Evolutionary conservation across 2,888 invertebrate species (phyloP).

Genomic region (Cheilosia vernalis): DNA sequence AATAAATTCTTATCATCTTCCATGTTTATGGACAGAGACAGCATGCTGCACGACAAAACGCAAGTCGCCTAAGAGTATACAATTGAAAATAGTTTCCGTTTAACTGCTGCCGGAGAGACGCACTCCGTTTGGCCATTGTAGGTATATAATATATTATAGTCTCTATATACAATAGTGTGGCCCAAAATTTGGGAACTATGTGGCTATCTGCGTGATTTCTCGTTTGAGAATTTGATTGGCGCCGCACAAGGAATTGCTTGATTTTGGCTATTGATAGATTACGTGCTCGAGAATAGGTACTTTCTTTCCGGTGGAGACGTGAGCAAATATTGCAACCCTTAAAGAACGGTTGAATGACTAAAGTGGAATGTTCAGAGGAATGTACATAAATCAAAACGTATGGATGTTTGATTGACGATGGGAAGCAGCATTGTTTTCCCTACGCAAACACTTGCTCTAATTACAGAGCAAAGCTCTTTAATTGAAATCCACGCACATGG

Average conservation of each 20-base stretch:
- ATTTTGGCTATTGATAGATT: slow-evolving; percentile 42
- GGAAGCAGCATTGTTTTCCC: slow-evolving; percentile 56
- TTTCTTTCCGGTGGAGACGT: slow-evolving; percentile 24
- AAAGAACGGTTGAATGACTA: slow-evolving; percentile 52
- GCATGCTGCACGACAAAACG: not conserved
- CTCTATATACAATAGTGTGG: no score
- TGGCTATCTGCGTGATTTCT: not conserved
- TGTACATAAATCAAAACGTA: slow-evolving; percentile 67
- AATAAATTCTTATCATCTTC: slow-evolving; percentile 46
- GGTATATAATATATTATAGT: no score
- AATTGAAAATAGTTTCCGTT: not conserved
- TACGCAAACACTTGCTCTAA: slow-evolving; percentile 63
- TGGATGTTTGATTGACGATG: slow-evolving; percentile 67
- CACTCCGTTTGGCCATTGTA: no score
- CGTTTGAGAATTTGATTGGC: slow-evolving; percentile 22
- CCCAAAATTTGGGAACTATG: not conserved
- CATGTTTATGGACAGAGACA: not conserved
- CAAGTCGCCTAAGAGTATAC: slow-evolving; percentile 29
- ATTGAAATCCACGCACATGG: slow-evolving; percentile 53
- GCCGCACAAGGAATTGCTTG: slow-evolving; percentile 24
- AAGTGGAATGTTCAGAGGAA: slow-evolving; percentile 40
- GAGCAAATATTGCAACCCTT: slow-evolving; percentile 50
- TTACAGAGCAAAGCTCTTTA: slow-evolving; percentile 60
- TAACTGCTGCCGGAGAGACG: no score
- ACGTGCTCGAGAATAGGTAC: slow-evolving; percentile 29